These are phyloP conservation scores for Rousettus madagascariensis DNA, from an alignment of 2,797 vertebrate species.

Conservation along the genomic window DNA sequence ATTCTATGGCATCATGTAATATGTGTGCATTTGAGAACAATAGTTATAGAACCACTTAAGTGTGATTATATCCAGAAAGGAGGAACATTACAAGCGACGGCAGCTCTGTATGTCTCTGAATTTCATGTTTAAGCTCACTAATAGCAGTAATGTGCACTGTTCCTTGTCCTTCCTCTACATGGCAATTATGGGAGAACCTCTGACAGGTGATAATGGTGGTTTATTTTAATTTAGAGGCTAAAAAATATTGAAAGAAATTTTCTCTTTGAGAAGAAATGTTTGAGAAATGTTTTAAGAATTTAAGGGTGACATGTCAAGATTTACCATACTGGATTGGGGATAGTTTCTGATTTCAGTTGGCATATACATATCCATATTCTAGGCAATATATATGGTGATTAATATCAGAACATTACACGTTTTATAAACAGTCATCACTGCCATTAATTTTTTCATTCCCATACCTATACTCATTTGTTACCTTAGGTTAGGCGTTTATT, in stretches of 20 bases:
- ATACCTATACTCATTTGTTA: not conserved
- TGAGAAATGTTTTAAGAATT: constrained; percentile 26
- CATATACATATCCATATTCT: not conserved
- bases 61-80: not conserved
- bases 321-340: not conserved
- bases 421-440: not conserved
- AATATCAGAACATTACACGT: not conserved
- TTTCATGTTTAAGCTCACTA: not conserved
- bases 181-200: not conserved
- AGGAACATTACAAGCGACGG: not conserved
- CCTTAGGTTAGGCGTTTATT: not conserved
- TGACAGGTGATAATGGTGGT: not conserved
- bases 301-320: constrained; percentile 1
- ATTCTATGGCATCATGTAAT: not conserved
- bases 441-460: not conserved
- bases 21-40: not conserved
- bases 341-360: not conserved
- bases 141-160: not conserved
- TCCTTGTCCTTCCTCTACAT: not conserved
- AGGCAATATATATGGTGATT: not conserved
- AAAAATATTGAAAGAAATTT: not conserved
- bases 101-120: not conserved
- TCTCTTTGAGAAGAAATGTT: constrained; percentile 23
- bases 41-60: not conserved
- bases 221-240: constrained; percentile 31